A percentile compares a stretch with the other conserved stretches of the same genome.
These are phyloP conservation scores for Bellardia pandia DNA, from an alignment of 2,888 invertebrate species.

Conservation along the genomic window DNA sequence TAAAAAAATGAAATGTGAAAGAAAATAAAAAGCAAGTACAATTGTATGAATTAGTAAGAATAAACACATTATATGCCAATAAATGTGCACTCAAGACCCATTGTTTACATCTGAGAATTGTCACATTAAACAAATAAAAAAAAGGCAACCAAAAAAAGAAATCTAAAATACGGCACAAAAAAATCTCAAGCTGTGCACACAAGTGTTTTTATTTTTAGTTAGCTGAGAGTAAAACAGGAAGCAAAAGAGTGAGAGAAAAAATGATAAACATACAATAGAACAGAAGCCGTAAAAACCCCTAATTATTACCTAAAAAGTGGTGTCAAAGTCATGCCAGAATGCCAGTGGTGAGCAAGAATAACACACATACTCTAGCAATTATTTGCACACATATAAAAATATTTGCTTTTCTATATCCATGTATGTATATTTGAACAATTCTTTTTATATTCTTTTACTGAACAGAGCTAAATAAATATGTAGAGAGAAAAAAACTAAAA, in stretches of 20 bases:
- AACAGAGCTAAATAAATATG: constrained; percentile 24
- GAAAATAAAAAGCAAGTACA: constrained; percentile 27
- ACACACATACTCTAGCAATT: constrained; percentile 16
- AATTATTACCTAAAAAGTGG: constrained; percentile 74
- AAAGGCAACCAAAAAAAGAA: constrained; percentile 15
- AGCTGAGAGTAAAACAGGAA: neutral
- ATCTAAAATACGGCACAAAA: constrained; percentile 28
- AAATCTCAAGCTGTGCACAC: constrained; percentile 73
- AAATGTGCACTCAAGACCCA: constrained; percentile 66
- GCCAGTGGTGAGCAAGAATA: constrained; percentile 41
- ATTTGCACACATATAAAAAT: neutral
- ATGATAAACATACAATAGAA: constrained; percentile 59
- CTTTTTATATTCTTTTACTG: constrained; percentile 5
- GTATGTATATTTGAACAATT: constrained; percentile 16
- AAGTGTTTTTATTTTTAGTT: constrained; percentile 66
- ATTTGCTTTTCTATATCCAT: neutral
- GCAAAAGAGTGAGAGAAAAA: constrained; percentile 25
- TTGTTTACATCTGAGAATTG: constrained; percentile 71
- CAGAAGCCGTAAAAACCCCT: constrained; percentile 71
- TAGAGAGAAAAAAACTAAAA: constrained; percentile 4
- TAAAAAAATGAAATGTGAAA: neutral
- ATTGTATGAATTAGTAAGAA: constrained; percentile 60
- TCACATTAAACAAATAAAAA: constrained; percentile 50
- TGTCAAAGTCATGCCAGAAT: constrained; percentile 73
- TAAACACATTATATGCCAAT: constrained; percentile 68